phyloP scores from a whole-genome alignment of 2,797 vertebrate genomes.

The Oreochromis grahami region DNA sequence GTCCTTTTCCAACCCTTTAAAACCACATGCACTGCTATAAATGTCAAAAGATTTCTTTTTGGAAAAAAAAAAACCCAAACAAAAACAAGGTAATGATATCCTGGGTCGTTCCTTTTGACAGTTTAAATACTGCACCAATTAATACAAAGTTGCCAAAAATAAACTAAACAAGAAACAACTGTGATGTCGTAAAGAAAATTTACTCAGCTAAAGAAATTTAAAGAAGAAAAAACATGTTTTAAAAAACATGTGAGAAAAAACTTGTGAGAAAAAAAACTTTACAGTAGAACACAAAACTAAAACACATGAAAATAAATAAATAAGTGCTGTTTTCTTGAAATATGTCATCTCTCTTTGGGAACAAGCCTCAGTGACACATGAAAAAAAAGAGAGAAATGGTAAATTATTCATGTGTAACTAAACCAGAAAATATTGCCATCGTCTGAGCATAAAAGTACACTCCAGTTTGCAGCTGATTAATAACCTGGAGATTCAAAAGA shows the following conservation, averaged over 20 bases:
- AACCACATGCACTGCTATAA: neutral
- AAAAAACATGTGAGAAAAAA: too few relatives aligned
- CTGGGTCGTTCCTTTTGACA: neutral
- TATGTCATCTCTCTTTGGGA: neutral
- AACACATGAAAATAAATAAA: neutral
- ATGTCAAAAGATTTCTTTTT: neutral
- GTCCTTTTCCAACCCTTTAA: neutral
- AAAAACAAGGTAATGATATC: neutral
- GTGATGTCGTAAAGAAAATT: neutral
- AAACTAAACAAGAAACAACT: neutral
- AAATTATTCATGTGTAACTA: neutral
- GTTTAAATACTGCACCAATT: neutral
- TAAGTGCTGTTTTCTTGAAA: neutral
- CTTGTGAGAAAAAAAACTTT: neutral
- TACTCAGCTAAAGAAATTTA: neutral
- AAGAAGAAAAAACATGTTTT: neutral
- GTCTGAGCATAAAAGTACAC: neutral
- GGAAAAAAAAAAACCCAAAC: fast-evolving
- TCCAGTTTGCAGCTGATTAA: neutral
- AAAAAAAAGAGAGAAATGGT: neutral
- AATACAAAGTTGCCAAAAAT: neutral
- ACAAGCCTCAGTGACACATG: neutral
- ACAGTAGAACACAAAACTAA: neutral
- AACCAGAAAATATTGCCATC: neutral
- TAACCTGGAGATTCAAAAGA: neutral